Evolutionary conservation across 2,888 invertebrate genomes (phyloP), one percentile per base, ranked within the genome.

Genomic region (Epistrophe grossulariae): DNA sequence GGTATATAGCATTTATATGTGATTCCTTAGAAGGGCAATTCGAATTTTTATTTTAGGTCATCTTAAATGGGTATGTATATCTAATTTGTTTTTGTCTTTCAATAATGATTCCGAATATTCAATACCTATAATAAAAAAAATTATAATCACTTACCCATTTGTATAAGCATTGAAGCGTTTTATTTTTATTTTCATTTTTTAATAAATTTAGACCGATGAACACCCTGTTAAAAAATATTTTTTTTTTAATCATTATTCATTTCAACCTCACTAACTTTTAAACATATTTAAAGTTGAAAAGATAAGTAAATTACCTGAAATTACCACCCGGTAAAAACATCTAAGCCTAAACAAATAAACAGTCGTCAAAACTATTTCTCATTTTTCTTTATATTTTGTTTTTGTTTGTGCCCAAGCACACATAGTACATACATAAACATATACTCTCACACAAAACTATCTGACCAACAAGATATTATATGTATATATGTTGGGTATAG

Each of bases 241-340:
- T 31, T n/a, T 57, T 28, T 4, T 9, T 10, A 57, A 24, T 70
- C 38, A 38, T 52, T 8, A 38, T 52, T 70, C 52, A 70, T 70
- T 11, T n/a, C 31, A 38, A 52, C 52, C n/a, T 28, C 40, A 57
- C 17, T 31, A 31, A 52, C 40, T 50, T 50, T 19, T 13, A 50
- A 60, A 28, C n/a, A 59, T 40, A 24, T 59, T 74, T 24, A 60
- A 45, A 74, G 52, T 60, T 74, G 52, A 70, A 70, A 40, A 48
- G 71, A 78, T 78, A 82, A 82, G 64, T 66, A 78, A 81, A 81
- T 81, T 77, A 81, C 57, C 60, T 64, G 45, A 81, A 77, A 81
- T 81, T 71, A 78, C 71, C 82, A 82, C 82, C 82, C 82, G 52
- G 78, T 38, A 70, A 76, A 40, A 76, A 52, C 50, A 76, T 62